phyloP scores from a whole-genome alignment of 92 coral and sea anemone species.

The Epizoanthus fatuus region DNA sequence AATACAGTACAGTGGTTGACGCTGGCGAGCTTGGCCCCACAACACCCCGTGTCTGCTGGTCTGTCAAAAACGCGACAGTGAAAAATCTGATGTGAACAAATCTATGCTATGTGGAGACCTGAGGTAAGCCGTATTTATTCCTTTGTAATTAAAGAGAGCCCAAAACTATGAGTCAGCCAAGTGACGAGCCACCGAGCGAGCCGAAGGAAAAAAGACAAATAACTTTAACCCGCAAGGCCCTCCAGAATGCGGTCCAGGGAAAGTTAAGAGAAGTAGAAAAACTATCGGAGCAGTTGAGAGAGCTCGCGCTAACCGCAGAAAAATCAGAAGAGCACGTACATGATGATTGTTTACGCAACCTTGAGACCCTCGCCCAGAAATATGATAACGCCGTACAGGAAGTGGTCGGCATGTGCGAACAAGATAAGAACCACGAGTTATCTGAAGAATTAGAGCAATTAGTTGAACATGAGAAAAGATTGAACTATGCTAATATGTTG shows the following conservation, averaged over 20 bases:
- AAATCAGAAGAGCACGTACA: conserved; percentile 13
- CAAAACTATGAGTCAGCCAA: conserved; percentile 16
- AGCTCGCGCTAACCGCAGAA: background rate
- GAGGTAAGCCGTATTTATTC: conserved; percentile 25
- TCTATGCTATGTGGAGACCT: background rate
- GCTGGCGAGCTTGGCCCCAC: conserved; percentile 19
- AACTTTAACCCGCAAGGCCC: conserved; percentile 48
- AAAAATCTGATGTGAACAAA: conserved; percentile 11
- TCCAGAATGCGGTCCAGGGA: conserved; percentile 32
- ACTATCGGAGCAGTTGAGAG: conserved; percentile 11
- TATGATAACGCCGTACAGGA: conserved; percentile 32
- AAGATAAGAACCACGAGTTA: conserved; percentile 26
- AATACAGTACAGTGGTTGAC: conserved; percentile 8
- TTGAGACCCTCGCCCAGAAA: conserved; percentile 30
- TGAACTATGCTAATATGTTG: conserved; percentile 29
- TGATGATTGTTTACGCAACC: conserved; percentile 6
- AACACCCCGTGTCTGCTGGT: conserved; percentile 15
- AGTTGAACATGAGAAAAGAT: conserved; percentile 22
- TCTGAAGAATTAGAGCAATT: background rate
- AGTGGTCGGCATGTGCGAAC: background rate
- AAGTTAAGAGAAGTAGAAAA: conserved; percentile 29
- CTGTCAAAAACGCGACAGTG: conserved; percentile 9
- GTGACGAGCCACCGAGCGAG: conserved; percentile 19
- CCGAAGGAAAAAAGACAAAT: conserved; percentile 41
- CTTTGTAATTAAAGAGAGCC: background rate